Evolutionary conservation across 2,888 invertebrate genomes (phyloP).

Genomic region (Nudaria mundana): DNA sequence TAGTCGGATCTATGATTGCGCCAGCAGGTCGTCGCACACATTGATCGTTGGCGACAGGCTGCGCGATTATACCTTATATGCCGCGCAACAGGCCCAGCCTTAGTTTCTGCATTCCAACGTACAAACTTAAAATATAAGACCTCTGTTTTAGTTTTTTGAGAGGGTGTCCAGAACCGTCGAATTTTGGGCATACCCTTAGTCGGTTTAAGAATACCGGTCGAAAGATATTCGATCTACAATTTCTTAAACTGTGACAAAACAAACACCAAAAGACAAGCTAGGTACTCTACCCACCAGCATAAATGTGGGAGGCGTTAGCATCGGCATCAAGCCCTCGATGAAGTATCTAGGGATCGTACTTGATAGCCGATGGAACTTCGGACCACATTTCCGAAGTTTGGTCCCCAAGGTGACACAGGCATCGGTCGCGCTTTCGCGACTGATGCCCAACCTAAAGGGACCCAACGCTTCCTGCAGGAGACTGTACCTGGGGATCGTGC

Average conservation of each 20-base stretch:
- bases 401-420: too few species aligned
- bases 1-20: slow-evolving; percentile 38
- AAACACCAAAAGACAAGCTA: slow-evolving; percentile 33
- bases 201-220: slow-evolving; percentile 29
- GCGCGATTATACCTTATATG: slow-evolving; percentile 43
- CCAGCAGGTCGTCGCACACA: slow-evolving; percentile 66
- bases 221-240: slow-evolving; percentile 19
- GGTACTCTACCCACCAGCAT: slow-evolving; percentile 21
- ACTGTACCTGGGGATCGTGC: too few species aligned
- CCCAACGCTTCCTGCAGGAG: too few species aligned
- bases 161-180: slow-evolving; percentile 62
- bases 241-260: slow-evolving; percentile 35
- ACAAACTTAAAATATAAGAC: too few species aligned
- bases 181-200: slow-evolving; percentile 46
- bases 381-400: too few species aligned
- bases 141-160: too few species aligned
- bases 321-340: too few species aligned
- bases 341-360: too few species aligned
- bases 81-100: slow-evolving; percentile 52
- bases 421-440: too few species aligned
- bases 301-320: background rate
- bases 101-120: slow-evolving; percentile 49
- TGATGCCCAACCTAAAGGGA: too few species aligned
- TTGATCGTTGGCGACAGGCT: slow-evolving; percentile 54
- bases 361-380: too few species aligned